A percentile compares a stretch with the other conserved stretches of the same genome.
Evolutionary conservation across 1,140 invertebrate genomes (phyloP).

Genomic region (Anadara kagoshimensis): DNA sequence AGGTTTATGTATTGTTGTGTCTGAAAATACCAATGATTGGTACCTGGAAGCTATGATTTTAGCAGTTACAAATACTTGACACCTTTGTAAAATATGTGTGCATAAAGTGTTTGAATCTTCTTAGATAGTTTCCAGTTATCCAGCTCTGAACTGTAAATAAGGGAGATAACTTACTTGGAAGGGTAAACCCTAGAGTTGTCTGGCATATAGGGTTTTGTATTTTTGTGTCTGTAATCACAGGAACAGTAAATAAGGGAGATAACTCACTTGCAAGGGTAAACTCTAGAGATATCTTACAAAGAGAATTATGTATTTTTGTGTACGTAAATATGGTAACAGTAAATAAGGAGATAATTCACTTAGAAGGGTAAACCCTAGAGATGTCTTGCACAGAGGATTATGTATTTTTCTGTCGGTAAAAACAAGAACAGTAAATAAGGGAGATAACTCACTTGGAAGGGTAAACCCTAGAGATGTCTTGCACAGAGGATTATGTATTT

Average conservation of each 20-base stretch:
- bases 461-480: conserved; percentile 15
- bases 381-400: background rate
- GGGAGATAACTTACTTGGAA: background rate
- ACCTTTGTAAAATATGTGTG: too few relatives aligned
- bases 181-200: too few relatives aligned
- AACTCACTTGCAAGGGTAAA: background rate
- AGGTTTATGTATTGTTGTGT: background rate
- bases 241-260: too few relatives aligned
- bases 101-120: too few relatives aligned
- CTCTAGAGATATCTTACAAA: background rate
- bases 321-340: background rate
- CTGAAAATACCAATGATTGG: too few relatives aligned
- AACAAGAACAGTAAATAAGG: background rate
- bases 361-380: background rate
- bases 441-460: conserved; percentile 1
- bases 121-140: too few relatives aligned
- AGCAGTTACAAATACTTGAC: too few relatives aligned
- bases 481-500: conserved; percentile 23
- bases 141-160: background rate
- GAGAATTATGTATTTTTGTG: background rate
- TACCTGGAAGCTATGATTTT: too few relatives aligned
- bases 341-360: background rate
- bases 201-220: too few relatives aligned
- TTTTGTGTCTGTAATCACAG: too few relatives aligned
- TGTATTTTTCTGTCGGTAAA: background rate